These are phyloP conservation scores for Manis crassicaudata DNA, from an alignment of 2,797 vertebrate genomes.

Conservation along the genomic window DNA sequence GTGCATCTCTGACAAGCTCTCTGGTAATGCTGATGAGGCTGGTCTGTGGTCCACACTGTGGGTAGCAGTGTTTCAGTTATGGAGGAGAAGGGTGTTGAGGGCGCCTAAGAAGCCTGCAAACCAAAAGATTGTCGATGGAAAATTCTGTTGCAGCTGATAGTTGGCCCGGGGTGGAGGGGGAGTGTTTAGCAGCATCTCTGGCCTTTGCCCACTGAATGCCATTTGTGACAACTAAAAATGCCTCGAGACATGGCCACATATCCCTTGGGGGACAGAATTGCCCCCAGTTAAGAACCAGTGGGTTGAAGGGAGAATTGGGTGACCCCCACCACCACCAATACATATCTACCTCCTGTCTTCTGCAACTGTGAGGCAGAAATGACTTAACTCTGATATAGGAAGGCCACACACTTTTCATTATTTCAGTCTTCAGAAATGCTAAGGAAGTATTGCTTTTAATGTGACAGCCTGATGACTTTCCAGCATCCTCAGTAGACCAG, in stretches of 20 bases:
- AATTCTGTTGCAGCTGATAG: background rate
- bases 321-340: background rate
- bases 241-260: background rate
- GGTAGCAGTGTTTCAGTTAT: background rate
- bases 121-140: background rate
- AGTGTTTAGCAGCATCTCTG: background rate
- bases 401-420: fast-evolving
- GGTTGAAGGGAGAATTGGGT: background rate
- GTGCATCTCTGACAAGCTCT: background rate
- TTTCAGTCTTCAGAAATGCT: slow-evolving; percentile 56
- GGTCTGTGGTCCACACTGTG: fast-evolving
- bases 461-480: slow-evolving; percentile 66
- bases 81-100: background rate
- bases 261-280: background rate
- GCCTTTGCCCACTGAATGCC: background rate
- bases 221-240: background rate
- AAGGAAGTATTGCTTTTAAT: slow-evolving; percentile 51
- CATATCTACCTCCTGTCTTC: background rate
- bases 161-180: no score
- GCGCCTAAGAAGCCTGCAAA: background rate
- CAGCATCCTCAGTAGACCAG: slow-evolving; percentile 64
- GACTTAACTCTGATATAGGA: slow-evolving; percentile 40
- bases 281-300: background rate
- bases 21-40: background rate
- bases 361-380: background rate